Conservation (phyloP, 2,113 vertebrate species). For the Cyprinodon variegatus region DNA sequence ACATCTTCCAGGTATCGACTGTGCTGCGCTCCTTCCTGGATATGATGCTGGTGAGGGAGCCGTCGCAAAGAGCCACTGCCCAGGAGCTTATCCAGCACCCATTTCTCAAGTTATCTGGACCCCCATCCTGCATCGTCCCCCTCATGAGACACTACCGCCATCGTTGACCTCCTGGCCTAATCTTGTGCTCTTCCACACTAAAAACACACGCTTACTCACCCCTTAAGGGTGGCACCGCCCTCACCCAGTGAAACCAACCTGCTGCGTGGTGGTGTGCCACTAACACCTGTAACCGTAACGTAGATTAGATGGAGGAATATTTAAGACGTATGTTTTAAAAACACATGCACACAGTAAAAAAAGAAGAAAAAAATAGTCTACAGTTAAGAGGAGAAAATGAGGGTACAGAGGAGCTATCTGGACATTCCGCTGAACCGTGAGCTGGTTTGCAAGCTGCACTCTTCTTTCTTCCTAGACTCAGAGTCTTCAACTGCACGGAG, state of each 20-base stretch:
- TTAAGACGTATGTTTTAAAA: conserved; percentile 39
- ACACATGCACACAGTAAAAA: conserved; percentile 34
- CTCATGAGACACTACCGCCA: conserved; percentile 98
- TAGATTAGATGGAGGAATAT: conserved; percentile 77
- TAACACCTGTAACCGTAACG: conserved; percentile 73
- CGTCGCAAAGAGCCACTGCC: conserved; percentile 92
- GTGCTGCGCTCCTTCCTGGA: conserved; percentile 93
- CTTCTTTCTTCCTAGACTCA: conserved; percentile 58
- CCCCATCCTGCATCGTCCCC: conserved; percentile 94
- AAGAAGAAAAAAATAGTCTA: conserved; percentile 26
- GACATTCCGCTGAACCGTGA: conserved; percentile 34
- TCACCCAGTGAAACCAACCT: conserved; percentile 59
- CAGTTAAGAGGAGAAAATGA: conserved; percentile 33
- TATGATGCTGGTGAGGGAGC: conserved; percentile 95
- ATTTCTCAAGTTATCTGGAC: conserved; percentile 93
- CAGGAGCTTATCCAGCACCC: conserved; percentile 93
- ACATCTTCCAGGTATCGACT: conserved; percentile 84
- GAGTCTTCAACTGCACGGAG: conserved; percentile 55
- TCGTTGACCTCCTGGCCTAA: conserved; percentile 79
- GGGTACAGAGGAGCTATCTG: conserved; percentile 43
- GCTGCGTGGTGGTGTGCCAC: conserved; percentile 48
- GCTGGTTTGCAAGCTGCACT: conserved; percentile 44
- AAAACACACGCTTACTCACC: conserved; percentile 44
- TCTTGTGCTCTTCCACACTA: conserved; percentile 27
- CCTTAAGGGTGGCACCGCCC: conserved; percentile 58